Evolutionary conservation across 2,113 vertebrate genomes (phyloP).

Genomic region (Garra rufa): DNA sequence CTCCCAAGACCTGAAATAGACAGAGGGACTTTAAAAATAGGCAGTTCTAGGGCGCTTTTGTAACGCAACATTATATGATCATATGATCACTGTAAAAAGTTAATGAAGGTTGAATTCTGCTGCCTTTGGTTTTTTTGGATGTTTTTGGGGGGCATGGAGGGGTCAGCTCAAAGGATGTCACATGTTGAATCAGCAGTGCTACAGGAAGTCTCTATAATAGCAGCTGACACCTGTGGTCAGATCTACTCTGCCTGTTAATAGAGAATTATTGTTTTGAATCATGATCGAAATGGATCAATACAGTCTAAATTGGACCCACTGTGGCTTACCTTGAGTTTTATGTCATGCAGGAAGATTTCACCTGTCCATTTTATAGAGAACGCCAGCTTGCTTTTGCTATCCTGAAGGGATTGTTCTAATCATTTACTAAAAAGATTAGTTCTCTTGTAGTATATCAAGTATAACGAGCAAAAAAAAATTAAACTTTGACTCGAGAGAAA

Average conservation of each 20-base stretch:
- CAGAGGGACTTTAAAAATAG: not conserved
- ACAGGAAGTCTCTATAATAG: constrained; percentile 28
- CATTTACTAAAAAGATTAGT: not conserved
- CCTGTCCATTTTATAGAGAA: not conserved
- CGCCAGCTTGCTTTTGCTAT: not conserved
- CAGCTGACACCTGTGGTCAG: not conserved
- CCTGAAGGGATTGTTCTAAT: not conserved
- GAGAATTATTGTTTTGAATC: not conserved
- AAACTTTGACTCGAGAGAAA: constrained; percentile 7
- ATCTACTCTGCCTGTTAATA: not conserved
- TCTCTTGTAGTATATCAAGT: not conserved
- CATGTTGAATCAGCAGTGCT: constrained; percentile 41
- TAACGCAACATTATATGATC: not conserved
- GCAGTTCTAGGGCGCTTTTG: not conserved
- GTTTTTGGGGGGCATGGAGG: not conserved
- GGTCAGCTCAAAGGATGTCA: not conserved
- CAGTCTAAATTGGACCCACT: not conserved
- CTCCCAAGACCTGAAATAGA: not conserved
- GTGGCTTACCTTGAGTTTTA: not conserved
- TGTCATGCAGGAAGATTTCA: not conserved
- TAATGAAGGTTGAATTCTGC: not conserved
- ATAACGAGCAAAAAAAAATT: not conserved
- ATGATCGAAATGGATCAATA: not conserved
- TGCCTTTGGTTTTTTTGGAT: not conserved
- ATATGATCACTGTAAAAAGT: not conserved